Percentiles rank a stretch among this genome's conserved stretches.
Conservation (phyloP, 1,140 invertebrate genomes). For the Drosophila teissieri region DNA sequence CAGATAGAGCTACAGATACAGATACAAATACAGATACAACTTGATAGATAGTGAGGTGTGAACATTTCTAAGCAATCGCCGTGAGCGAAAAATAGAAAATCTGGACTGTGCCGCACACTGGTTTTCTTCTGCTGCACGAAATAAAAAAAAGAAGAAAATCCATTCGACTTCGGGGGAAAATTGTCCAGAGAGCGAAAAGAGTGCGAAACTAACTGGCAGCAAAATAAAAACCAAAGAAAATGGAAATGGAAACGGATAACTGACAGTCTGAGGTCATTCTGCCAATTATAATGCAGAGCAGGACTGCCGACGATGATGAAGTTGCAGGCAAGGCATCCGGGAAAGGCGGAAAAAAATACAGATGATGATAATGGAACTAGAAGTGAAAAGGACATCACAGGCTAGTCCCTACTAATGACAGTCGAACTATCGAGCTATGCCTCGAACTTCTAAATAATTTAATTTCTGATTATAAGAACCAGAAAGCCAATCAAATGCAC, state of each 20-base stretch:
- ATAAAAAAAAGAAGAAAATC: constrained; percentile 1
- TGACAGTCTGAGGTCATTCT: constrained; percentile 33
- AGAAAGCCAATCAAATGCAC: background rate
- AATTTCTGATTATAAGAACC: no score
- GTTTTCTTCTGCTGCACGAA: constrained; percentile 1
- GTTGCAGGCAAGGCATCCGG: background rate
- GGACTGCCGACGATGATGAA: constrained; percentile 7
- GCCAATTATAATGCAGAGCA: constrained; percentile 27
- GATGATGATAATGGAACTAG: constrained; percentile 16
- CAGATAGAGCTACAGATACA: background rate
- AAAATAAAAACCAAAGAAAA: background rate
- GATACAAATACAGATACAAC: background rate
- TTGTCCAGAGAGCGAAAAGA: constrained; percentile 11
- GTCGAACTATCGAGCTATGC: no score
- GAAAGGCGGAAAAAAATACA: background rate
- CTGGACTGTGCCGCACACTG: constrained; percentile 11
- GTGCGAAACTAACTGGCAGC: constrained; percentile 26
- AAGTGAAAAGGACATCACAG: background rate
- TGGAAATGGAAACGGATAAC: constrained; percentile 6
- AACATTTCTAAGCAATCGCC: constrained; percentile 32
- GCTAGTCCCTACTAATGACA: no score
- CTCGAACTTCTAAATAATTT: no score
- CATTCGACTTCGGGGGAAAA: constrained; percentile 18
- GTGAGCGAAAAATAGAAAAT: constrained; percentile 24
- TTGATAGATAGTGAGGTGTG: constrained; percentile 18